Evolutionary conservation across 2,797 vertebrate genomes (phyloP), one percentile per base, ranked within the genome.

Genomic region (Poecilia picta): DNA sequence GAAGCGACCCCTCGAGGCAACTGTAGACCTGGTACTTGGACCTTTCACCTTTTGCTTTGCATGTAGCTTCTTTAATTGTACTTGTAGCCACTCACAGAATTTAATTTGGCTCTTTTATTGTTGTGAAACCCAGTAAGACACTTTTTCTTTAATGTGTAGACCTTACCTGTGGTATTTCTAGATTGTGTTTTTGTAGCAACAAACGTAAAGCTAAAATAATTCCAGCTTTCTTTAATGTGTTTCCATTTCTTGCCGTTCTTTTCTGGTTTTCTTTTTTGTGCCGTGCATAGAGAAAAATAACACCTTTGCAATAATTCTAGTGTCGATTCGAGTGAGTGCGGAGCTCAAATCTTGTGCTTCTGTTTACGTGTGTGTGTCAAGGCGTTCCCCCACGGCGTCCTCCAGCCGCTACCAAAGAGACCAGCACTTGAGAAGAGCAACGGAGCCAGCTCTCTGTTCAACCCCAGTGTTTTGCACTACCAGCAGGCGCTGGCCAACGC

Each of bases 21-120:
- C 96, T 96, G 94, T 96, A 96, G 96, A 96, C 92, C 96, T 96
- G 96, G 96, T 99, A 99, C 97, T 99, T 98, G 98, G 97, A 99
- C 97, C 98, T 99, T 99, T 99, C 98, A 99, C 98, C 98, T 99
- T 99, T 98, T 98, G 98, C 98, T 99, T 99, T 99, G 98, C 96
- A 96, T 98, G 98, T 98, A 98, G 97, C 98, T 97, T 98, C 95
- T 97, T 97, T 97, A 97, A 98, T 91, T 95, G 95, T 96, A 95
- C 92, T 46, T 95, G 96, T 98, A 97, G 97, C 97, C 96, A 98
- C 97, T 97, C 96, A 96, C 96, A 96, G 95, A 97, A 89, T 96
- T 95, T 96, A 93, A 95, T 94, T 96, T 96, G 93, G 91, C 93
- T 95, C 94, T 95, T 94, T 93, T 89, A 86, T 86, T 93, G 94